Conservation (phyloP, 2,888 invertebrate species). For the Salticus scenicus region DNA sequence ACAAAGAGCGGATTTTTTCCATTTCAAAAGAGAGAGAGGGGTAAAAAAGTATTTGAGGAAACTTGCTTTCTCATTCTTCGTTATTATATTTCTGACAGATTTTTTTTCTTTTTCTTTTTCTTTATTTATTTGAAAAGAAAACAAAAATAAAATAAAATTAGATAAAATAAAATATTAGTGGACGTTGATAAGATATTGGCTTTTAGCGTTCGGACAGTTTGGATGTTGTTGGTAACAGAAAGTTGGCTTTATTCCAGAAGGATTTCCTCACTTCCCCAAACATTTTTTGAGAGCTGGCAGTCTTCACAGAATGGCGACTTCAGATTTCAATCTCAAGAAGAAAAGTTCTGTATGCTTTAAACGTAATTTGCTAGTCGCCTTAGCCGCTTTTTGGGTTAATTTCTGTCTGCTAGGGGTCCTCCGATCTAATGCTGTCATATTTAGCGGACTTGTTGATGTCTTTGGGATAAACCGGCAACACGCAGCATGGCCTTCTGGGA, state of each 20-base stretch:
- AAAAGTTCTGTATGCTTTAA: not conserved
- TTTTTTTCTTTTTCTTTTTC: too few species aligned
- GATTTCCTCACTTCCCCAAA: not conserved
- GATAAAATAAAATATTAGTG: not conserved
- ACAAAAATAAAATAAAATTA: too few species aligned
- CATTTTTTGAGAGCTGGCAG: not conserved
- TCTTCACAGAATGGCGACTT: not conserved
- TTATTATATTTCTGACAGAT: too few species aligned
- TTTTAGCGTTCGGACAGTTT: not conserved
- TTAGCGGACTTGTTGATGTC: constrained; percentile 48
- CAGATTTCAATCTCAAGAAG: not conserved
- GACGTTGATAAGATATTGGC: not conserved
- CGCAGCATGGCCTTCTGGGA: constrained; percentile 71
- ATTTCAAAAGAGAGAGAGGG: too few species aligned
- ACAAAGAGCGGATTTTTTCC: too few species aligned
- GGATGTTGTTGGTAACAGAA: not conserved
- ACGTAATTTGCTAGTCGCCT: constrained; percentile 50
- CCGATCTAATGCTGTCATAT: constrained; percentile 68
- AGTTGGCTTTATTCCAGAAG: not conserved
- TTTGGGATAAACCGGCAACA: constrained; percentile 57
- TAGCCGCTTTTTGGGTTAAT: constrained; percentile 70
- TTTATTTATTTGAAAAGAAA: too few species aligned
- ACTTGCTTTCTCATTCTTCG: too few species aligned
- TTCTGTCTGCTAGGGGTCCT: constrained; percentile 68
- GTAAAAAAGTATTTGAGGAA: too few species aligned